A percentile compares a stretch with the other conserved stretches of the same genome.
phyloP scores from a whole-genome alignment of 2,797 vertebrate genomes.

The Ctenopoma kingsleyae region DNA sequence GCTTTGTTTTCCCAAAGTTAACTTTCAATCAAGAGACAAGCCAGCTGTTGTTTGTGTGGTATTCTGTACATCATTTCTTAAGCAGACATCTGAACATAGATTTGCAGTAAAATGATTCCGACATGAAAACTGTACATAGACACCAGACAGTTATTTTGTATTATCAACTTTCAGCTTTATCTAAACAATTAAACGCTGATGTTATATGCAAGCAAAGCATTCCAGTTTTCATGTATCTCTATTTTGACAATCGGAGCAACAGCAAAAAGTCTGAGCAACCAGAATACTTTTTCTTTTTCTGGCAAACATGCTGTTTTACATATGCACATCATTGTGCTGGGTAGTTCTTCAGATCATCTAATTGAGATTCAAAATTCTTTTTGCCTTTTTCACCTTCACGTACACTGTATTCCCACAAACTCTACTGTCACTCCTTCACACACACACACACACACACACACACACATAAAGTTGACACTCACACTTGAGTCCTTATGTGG shows the following conservation, averaged over 20 bases:
- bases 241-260: slow-evolving; percentile 12
- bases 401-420: slow-evolving; percentile 52
- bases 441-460: slow-evolving; percentile 28
- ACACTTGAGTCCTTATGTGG: slow-evolving; percentile 72
- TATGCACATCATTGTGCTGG: slow-evolving; percentile 43
- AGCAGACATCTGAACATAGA: slow-evolving; percentile 43
- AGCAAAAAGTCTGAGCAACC: slow-evolving; percentile 11
- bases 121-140: slow-evolving; percentile 26
- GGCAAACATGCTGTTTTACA: slow-evolving; percentile 20
- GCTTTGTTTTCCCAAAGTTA: slow-evolving; percentile 74
- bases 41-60: slow-evolving; percentile 75
- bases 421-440: slow-evolving; percentile 63
- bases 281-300: not conserved
- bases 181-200: slow-evolving; percentile 9
- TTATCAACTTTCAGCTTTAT: slow-evolving; percentile 17
- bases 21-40: slow-evolving; percentile 75
- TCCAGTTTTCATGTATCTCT: slow-evolving; percentile 3
- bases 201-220: slow-evolving; percentile 15
- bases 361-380: slow-evolving; percentile 59
- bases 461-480: slow-evolving; percentile 43
- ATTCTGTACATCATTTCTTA: slow-evolving; percentile 52
- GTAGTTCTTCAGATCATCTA: slow-evolving; percentile 55
- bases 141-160: slow-evolving; percentile 8
- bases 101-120: slow-evolving; percentile 17
- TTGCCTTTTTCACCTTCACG: slow-evolving; percentile 58